Evolutionary conservation across 2,797 vertebrate species (phyloP).

Genomic region (Sebastes cheni): DNA sequence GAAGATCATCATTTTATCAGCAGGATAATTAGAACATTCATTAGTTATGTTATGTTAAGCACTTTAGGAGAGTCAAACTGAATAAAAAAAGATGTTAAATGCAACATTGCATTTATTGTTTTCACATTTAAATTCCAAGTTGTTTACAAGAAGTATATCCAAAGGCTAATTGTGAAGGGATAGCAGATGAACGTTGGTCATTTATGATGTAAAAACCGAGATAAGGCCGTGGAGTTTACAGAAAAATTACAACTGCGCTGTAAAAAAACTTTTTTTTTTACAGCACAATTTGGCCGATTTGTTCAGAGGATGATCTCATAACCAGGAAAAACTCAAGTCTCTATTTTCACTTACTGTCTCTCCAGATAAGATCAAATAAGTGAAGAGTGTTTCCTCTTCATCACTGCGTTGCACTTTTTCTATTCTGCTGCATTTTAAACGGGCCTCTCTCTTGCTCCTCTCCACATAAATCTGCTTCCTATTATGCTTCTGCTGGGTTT

Average conservation of each 20-base stretch:
- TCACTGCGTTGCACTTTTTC: background rate
- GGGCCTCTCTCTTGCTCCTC: constrained; percentile 35
- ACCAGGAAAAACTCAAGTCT: background rate
- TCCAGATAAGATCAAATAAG: constrained; percentile 16
- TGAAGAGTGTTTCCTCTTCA: constrained; percentile 54
- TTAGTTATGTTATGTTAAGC: too few relatives aligned
- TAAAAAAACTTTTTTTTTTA: background rate
- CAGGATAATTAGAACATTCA: too few relatives aligned
- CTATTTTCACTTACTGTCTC: background rate
- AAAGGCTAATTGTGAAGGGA: background rate
- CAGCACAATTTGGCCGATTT: background rate
- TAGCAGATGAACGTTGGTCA: background rate
- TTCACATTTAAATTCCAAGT: too few relatives aligned
- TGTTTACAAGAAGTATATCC: background rate
- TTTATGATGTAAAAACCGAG: background rate
- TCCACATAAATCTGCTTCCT: constrained; percentile 84
- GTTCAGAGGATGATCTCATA: background rate
- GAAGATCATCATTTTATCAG: too few relatives aligned
- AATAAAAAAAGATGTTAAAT: too few relatives aligned
- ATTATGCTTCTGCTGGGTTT: constrained; percentile 76
- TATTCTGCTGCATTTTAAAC: constrained; percentile 19
- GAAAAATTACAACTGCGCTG: background rate
- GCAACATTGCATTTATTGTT: too few relatives aligned
- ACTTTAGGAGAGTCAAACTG: too few relatives aligned
- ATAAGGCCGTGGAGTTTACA: background rate